Base-by-base conservation (phyloP, 2,113 vertebrate genomes). In the Struthidea cinerea region DNA sequence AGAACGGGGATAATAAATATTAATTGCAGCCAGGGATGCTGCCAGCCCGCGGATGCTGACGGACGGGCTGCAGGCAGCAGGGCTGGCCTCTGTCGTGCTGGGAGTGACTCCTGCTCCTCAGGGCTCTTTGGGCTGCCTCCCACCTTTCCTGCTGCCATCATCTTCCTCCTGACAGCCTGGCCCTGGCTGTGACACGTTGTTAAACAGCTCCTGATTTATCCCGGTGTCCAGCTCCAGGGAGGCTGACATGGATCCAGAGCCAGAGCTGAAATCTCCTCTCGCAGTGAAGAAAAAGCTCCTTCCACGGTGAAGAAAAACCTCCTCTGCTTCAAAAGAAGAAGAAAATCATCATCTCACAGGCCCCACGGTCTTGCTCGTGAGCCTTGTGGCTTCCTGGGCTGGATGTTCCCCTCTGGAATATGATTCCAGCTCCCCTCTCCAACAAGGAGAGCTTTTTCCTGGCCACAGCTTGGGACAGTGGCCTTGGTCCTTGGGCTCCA, bases 101-200 rank as follows among this genome's bases (percentile, higher is more conserved):
- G 6, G 1, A 3, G 0, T 18, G 84, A 4, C 53, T 18, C 64
- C 77, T 13, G 3, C 84, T 55, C 64, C 93, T 37, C 1, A 2
- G 53, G 49, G 21, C 67, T 7, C 67, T 18, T 22, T 28, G 6
- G 3, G 79, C 82, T 88, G 85, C 7, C 46, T 61, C 18, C 56
- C 50, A 16, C 61, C 70, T 64, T 37, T 26, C 19, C 7, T 49
- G 68, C 44, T 32, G 4, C 74, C 5, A 0, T 47, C 65, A 2
- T 23, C 60, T 30, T 21, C 12, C 3, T 37, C 64, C 71, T 44
- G 49, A 2, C 24, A 16, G 61, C 67, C 57, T 46, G 9, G 20
- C 0, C 1, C 56, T 68, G 69, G 6, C 64, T 33, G n/a, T 27
- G 84, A 16, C 13, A 0, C 0, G 1, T 0, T 8, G 28, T 9